These are phyloP conservation scores for Drosophila mauritiana DNA, from an alignment of 1,140 invertebrate genomes.

Conservation along the genomic window DNA sequence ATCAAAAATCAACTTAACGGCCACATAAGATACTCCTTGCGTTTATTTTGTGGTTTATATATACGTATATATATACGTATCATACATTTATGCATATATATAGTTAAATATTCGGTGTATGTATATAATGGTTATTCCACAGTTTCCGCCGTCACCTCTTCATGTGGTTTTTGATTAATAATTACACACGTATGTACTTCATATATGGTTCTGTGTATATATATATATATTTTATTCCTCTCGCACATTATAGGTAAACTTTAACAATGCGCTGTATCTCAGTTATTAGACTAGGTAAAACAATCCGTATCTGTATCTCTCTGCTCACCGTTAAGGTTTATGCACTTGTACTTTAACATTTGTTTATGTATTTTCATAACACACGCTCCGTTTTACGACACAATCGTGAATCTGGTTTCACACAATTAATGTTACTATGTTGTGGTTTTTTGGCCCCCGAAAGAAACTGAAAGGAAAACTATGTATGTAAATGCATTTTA, in stretches of 20 bases:
- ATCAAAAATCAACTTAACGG: conserved; percentile 75
- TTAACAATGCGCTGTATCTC: conserved; percentile 69
- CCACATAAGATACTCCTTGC: conserved; percentile 59
- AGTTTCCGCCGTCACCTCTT: conserved; percentile 20
- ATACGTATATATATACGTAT: conserved; percentile 33
- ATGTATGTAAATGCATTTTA: conserved; percentile 70
- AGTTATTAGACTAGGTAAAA: conserved; percentile 67
- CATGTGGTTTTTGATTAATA: conserved; percentile 53
- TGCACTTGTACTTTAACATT: conserved; percentile 55
- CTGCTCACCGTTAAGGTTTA: conserved; percentile 37
- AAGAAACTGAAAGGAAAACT: conserved; percentile 73
- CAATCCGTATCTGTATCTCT: conserved; percentile 52
- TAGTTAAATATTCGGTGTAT: conserved; percentile 61
- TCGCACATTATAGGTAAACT: conserved; percentile 71
- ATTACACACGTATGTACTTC: conserved; percentile 55
- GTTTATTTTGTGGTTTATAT: conserved; percentile 47
- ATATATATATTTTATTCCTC: conserved; percentile 51
- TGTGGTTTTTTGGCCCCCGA: conserved; percentile 71
- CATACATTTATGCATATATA: conserved; percentile 62
- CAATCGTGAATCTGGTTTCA: conserved; percentile 19
- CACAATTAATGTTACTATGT: conserved; percentile 41
- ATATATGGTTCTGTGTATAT: conserved; percentile 47
- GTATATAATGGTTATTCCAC: conserved; percentile 54
- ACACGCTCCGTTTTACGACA: conserved; percentile 53
- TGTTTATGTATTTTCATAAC: conserved; percentile 42